Base-by-base conservation (phyloP, 2,888 invertebrate species). In the Phortica okadai region DNA sequence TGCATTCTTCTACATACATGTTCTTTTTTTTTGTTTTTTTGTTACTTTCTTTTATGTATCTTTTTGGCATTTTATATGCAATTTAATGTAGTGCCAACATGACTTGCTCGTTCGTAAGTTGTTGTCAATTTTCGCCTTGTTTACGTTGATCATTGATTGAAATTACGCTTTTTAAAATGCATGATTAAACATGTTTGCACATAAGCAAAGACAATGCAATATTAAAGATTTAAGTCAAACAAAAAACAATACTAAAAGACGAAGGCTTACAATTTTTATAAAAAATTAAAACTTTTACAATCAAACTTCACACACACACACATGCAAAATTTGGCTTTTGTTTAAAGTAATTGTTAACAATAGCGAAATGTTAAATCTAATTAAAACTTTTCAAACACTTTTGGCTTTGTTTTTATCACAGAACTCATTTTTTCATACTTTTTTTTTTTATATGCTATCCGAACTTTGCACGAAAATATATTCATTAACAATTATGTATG, bases 401-500 rank as follows among this genome's bases (percentile, higher is more conserved):
- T n/a, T 67, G 42, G 14, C n/a, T 16, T n/a, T 16, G n/a, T 21
- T 14, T 67, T 67, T 67, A 67, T 67, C 11, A 33, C 41, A 25
- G 8, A 33, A 64, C 64, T 33, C 44, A 44, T 50, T 70, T 54
- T 50, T 45, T 21, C 10, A 70, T 25, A 62, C 6, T 11, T 42
- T 66, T 66, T 66, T 66, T 3, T 42, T 7, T 66, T 50, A 50
- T 45, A 50, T 50, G 50, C 14, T 33, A 33, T 33, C 33, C 33
- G 33, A 41, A 42, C 66, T 66, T 42, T 66, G 11, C 70, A 33
- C 42, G 21, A 56, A 33, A 33, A 41, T 66, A 66, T 72, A 72
- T 56, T 80, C 84, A 84, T 84, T 85, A 84, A 81, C 82, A 87
- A 87, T 86, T 86, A 81, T 86, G 84, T 85, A 78, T 84, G 84